Percentiles rank a stretch among this genome's conserved stretches.
phyloP scores from a whole-genome alignment of 2,888 invertebrate genomes.

The Hirtodrosophila duncani region DNA sequence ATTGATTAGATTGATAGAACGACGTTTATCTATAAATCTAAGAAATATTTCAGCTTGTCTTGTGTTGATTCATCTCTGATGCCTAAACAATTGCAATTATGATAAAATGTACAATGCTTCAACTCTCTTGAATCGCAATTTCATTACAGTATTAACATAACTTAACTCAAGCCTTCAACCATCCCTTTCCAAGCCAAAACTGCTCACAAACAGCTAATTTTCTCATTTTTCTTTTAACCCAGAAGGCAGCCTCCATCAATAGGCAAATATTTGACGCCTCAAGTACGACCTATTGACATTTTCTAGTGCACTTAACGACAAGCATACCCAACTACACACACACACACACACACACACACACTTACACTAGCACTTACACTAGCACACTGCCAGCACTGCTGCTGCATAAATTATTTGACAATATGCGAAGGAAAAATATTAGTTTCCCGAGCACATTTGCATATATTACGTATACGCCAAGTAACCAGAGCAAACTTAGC shows the following conservation, averaged over 20 bases:
- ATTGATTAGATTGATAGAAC: too few relatives aligned
- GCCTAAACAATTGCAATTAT: too few relatives aligned
- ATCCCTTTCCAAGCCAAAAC: too few relatives aligned
- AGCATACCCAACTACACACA: slow-evolving; percentile 29
- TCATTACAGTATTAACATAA: too few relatives aligned
- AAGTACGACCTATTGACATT: slow-evolving; percentile 56
- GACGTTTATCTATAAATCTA: too few relatives aligned
- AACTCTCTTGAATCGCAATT: too few relatives aligned
- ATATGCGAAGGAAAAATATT: slow-evolving; percentile 58
- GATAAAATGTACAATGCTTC: too few relatives aligned
- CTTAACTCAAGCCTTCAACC: too few relatives aligned
- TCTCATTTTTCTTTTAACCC: slow-evolving; percentile 9
- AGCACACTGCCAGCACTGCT: not conserved
- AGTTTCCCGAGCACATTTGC: slow-evolving; percentile 59
- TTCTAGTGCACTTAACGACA: slow-evolving; percentile 57
- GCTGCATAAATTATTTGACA: slow-evolving; percentile 66
- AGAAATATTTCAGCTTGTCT: too few relatives aligned
- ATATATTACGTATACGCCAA: slow-evolving; percentile 55
- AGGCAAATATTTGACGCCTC: slow-evolving; percentile 57
- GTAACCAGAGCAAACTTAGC: slow-evolving; percentile 1
- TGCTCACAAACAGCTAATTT: too few relatives aligned
- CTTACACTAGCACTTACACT: too few relatives aligned
- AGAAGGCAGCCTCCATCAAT: slow-evolving; percentile 37
- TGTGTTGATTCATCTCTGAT: too few relatives aligned
- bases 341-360: not conserved